Base-by-base conservation (phyloP, 2,113 vertebrate species). In the Boleophthalmus pectinirostris region DNA sequence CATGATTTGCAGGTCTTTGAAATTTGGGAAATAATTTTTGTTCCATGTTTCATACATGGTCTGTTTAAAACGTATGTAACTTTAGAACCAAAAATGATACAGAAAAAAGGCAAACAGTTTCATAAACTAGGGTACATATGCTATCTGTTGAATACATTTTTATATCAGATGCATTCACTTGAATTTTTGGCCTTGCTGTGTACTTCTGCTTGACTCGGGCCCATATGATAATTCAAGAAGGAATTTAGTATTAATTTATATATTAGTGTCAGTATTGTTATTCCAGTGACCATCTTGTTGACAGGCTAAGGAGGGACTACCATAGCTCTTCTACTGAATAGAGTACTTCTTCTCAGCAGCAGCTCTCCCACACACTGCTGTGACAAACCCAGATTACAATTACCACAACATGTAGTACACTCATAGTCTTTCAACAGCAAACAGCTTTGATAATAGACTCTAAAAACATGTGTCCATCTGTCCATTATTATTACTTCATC, bases 401-500 rank as follows among this genome's bases (percentile, higher is more conserved):
- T 29, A 49, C 53, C 61, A 66, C 63, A n/a, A 51, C 54, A 66
- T 56, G 57, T 66, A 21, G 51, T 10, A 15, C 56, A 58, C 56
- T 25, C 12, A 3, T 54, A 65, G 23, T 13, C 51, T 61, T 73
- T 61, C 68, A 49, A 14, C 58, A 63, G 38, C 14, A 57, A 56
- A 61, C 33, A 56, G 64, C 70, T 74, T 74, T 69, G 53, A 73
- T 75, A 67, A 29, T 72, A 35, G 60, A 74, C 71, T n/a, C 65
- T 29, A 76, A 69, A 45, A 43, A 79, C 77, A 76, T 51, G 65
- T 69, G 51, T 69, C 69, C 73, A 67, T 79, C 67, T 65, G 80
- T 82, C 47, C 70, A 14, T 73, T 82, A 65, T 87, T 35, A 43
- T 79, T 15, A 35, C 74, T 73, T 72, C 47, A 73, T 75, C 65